Base-by-base conservation (phyloP, 1,140 invertebrate species). In the Danaus melanippus region DNA sequence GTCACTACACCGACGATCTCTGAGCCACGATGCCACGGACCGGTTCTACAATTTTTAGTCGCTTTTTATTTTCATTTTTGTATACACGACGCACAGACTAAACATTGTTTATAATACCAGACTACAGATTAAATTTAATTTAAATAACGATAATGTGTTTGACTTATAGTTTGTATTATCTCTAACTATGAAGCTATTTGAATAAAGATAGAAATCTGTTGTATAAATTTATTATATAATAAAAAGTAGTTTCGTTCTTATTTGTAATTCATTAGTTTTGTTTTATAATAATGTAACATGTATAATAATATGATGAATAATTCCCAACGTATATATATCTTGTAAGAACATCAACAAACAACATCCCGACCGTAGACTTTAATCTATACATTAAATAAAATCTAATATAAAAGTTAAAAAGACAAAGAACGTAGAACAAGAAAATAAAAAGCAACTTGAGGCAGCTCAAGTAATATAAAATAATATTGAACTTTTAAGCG, bases 11-110 rank as follows among this genome's bases (percentile, higher is more conserved):
- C 84, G 79, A 76, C 81, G 79, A 79, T 80, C 80, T 82, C 76
- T 74, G 69, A 74, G 80, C 80, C 78, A 75, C 80, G 75, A 69
- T 80, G 71, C 77, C 72, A 68, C 73, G 45, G 79, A 86, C 84
- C 84, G 84, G 84, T 86, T 86, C 79, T 79, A 86, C 79, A 80
- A 86, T 86, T 84, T 86, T 86, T 81, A 84, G 74, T 77, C 74
- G 83, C 76, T 86, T 86, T 85, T 84, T 84, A 84, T 84, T 84
- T 86, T 86, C 83, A 84, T 86, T 86, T 84, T 86, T 84, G 81
- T 86, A 83, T 84, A 84, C 83, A 86, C 81, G 76, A 77, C 76
- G 74, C 81, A 77, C 74, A 84, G 80, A 83, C 81, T 86, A 84
- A 86, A 86, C 81, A 86, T 78, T 86, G 81, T 86, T 86, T 86